Percentiles rank a stretch among this genome's conserved stretches.
These are phyloP conservation scores for Tenthredo mesomela DNA, from an alignment of 2,888 invertebrate species.

Conservation along the genomic window DNA sequence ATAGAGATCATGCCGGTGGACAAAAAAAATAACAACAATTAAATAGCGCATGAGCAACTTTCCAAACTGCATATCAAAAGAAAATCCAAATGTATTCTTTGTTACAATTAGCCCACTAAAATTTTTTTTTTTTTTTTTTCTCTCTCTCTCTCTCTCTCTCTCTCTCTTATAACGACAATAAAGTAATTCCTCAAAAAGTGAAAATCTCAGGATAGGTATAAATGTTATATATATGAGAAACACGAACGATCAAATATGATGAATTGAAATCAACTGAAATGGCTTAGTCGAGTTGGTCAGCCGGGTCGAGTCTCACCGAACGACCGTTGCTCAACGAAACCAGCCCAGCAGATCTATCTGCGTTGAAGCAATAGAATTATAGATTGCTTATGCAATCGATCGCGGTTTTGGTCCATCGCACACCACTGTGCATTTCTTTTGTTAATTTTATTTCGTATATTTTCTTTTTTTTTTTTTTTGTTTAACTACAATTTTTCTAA, in stretches of 20 bases:
- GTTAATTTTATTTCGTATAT: not conserved
- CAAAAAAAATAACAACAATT: constrained; percentile 16
- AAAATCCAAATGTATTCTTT: not conserved
- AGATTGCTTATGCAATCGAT: constrained; percentile 56
- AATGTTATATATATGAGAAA: not conserved
- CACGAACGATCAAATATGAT: not conserved
- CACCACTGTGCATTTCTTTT: constrained; percentile 43
- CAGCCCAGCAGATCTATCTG: constrained; percentile 52
- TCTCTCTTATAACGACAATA: not conserved
- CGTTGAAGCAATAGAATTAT: constrained; percentile 52
- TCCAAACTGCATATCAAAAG: constrained; percentile 37
- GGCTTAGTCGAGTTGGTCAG: constrained; percentile 41
- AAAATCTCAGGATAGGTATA: not conserved
- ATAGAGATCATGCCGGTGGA: constrained; percentile 14
- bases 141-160: too few species aligned
- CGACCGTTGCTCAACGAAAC: constrained; percentile 58
- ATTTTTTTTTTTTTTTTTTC: too few species aligned
- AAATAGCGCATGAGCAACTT: constrained; percentile 30
- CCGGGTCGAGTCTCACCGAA: constrained; percentile 33
- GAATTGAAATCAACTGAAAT: constrained; percentile 35
- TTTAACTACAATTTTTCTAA: constrained; percentile 26
- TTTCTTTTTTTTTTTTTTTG: not conserved
- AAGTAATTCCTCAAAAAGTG: not conserved
- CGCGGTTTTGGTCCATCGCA: constrained; percentile 57
- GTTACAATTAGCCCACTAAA: too few species aligned